These are phyloP conservation scores for Rhabditoides inermis DNA, from an alignment of 2,888 invertebrate genomes.

Conservation along the genomic window DNA sequence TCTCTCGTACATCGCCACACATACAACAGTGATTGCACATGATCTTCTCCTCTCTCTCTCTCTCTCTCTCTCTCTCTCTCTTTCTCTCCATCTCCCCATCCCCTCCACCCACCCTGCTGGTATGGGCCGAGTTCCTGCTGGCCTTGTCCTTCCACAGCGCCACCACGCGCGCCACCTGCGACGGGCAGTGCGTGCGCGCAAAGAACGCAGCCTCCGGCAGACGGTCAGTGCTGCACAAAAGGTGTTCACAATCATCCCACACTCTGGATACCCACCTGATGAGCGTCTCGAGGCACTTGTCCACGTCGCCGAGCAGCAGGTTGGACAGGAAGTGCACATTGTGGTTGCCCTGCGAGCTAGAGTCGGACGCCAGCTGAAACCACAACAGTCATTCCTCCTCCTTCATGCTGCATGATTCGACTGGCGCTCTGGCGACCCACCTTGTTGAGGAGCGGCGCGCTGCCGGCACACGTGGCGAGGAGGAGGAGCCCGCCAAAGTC, in stretches of 20 bases:
- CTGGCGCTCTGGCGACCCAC: too few relatives aligned
- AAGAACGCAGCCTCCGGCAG: slow-evolving; percentile 96
- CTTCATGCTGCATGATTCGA: too few relatives aligned
- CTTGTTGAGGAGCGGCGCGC: slow-evolving; percentile 29
- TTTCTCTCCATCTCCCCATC: slow-evolving; percentile 7
- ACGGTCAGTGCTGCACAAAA: slow-evolving; percentile 63
- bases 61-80: slow-evolving; percentile 7
- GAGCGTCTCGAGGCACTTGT: slow-evolving; percentile 79
- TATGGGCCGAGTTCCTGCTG: not conserved
- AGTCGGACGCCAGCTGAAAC: slow-evolving; percentile 52
- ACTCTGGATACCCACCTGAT: slow-evolving; percentile 60
- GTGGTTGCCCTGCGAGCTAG: slow-evolving; percentile 68
- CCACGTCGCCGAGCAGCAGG: slow-evolving; percentile 71
- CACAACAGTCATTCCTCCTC: too few relatives aligned
- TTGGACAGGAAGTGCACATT: slow-evolving; percentile 88
- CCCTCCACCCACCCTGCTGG: not conserved
- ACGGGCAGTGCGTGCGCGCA: slow-evolving; percentile 88
- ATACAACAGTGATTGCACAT: too few relatives aligned
- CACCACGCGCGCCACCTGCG: slow-evolving; percentile 70
- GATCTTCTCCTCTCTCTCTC: not conserved
- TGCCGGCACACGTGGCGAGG: slow-evolving; percentile 74
- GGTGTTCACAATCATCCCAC: too few relatives aligned
- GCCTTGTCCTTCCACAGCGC: slow-evolving; percentile 49
- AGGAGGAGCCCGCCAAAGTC: slow-evolving; percentile 87
- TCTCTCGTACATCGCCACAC: too few relatives aligned